Evolutionary conservation across 2,888 invertebrate species (phyloP).

Genomic region (Mechanitis messenoides): DNA sequence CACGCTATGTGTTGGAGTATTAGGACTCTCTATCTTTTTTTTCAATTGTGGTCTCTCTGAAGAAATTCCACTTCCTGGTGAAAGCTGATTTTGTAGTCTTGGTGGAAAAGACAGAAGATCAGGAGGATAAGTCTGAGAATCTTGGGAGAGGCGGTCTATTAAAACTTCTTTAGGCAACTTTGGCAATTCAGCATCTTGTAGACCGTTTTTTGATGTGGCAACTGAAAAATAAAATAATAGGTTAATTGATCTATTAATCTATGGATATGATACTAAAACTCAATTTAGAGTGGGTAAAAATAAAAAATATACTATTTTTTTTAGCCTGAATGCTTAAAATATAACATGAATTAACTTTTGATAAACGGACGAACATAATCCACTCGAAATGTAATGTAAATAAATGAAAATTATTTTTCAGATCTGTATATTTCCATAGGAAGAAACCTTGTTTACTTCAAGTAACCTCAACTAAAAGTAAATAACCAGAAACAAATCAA

Average conservation of each 20-base stretch:
- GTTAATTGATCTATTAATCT: too few relatives aligned
- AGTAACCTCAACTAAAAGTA: not conserved
- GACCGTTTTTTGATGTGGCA: slow-evolving; percentile 78
- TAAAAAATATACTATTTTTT: not conserved
- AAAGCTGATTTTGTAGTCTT: slow-evolving; percentile 58
- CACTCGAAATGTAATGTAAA: too few relatives aligned
- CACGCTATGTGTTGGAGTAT: slow-evolving; percentile 60
- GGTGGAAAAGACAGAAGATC: slow-evolving; percentile 87
- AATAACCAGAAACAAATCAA: not conserved
- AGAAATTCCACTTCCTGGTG: slow-evolving; percentile 65
- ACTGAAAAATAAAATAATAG: slow-evolving; percentile 44
- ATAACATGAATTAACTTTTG: too few relatives aligned
- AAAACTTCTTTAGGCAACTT: slow-evolving; percentile 72
- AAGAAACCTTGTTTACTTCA: not conserved
- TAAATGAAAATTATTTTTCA: too few relatives aligned
- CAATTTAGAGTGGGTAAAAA: too few relatives aligned
- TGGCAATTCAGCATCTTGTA: slow-evolving; percentile 77
- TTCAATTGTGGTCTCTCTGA: slow-evolving; percentile 32
- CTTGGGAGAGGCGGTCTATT: slow-evolving; percentile 60
- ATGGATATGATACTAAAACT: too few relatives aligned
- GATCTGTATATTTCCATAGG: not conserved
- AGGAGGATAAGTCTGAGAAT: slow-evolving; percentile 83
- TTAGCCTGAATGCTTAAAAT: not conserved
- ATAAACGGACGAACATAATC: not conserved
- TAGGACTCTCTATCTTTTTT: slow-evolving; percentile 49